Percentiles rank a stretch among this genome's conserved stretches.
Conservation (phyloP, 2,797 vertebrate species). For the Tympanoctomys barrerae region DNA sequence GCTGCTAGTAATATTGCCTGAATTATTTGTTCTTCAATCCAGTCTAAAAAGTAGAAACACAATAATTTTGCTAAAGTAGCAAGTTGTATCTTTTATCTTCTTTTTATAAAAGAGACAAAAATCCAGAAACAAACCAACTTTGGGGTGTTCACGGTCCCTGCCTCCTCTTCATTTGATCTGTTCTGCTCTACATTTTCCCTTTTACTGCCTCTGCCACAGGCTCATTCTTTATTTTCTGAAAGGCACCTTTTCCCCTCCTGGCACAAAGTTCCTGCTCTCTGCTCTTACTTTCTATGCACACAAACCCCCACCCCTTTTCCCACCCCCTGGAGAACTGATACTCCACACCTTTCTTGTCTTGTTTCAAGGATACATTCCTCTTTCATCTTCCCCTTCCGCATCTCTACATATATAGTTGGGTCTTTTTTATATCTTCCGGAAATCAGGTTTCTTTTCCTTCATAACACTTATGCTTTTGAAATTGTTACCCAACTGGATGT, state of each 20-base stretch:
- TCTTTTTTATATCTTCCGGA: not conserved
- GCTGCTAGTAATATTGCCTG: not conserved
- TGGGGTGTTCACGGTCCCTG: not conserved
- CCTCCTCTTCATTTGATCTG: not conserved
- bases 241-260: not conserved
- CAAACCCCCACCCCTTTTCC: not conserved
- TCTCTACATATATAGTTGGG: too few relatives aligned
- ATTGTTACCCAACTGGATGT: not conserved
- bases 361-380: not conserved
- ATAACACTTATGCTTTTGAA: not conserved
- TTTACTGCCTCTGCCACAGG: too few relatives aligned
- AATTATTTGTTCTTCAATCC: not conserved
- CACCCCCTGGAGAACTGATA: not conserved
- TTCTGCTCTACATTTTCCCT: accelerated
- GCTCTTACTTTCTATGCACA: not conserved
- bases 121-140: not conserved
- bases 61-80: not conserved
- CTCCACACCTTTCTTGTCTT: not conserved
- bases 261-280: not conserved
- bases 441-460: not conserved
- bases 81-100: conserved; percentile 6
- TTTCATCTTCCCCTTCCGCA: not conserved
- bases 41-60: not conserved
- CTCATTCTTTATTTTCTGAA: not conserved
- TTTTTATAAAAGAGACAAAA: not conserved